phyloP scores from a whole-genome alignment of 2,888 invertebrate genomes.

The Agrilus cyanescens region DNA sequence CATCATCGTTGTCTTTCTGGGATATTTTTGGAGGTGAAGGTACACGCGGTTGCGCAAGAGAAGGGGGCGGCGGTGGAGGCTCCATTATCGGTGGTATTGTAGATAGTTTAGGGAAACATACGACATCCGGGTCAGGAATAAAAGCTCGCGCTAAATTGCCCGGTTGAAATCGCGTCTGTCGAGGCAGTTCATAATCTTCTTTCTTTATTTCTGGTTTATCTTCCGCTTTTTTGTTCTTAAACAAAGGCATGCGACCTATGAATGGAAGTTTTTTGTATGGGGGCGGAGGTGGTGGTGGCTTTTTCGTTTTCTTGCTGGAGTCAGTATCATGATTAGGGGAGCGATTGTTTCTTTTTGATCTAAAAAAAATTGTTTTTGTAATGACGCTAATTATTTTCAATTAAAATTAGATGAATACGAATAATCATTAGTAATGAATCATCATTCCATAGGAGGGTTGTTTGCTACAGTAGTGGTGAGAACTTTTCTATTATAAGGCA shows the following conservation, averaged over 20 bases:
- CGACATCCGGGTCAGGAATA: slow-evolving; percentile 34
- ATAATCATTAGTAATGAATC: too few species aligned
- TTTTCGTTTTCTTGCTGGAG: slow-evolving; percentile 18
- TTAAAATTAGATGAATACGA: too few species aligned
- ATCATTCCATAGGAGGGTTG: too few species aligned
- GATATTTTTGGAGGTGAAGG: slow-evolving; percentile 23
- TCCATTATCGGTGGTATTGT: slow-evolving; percentile 27
- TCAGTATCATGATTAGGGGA: slow-evolving; percentile 4
- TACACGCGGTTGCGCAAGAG: slow-evolving; percentile 17
- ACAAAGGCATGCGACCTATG: slow-evolving; percentile 76
- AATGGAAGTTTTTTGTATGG: slow-evolving; percentile 59
- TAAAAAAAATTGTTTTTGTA: too few species aligned
- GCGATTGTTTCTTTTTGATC: too few species aligned
- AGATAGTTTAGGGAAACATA: slow-evolving; percentile 33
- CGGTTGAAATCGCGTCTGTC: slow-evolving; percentile 32
- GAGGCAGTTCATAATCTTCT: slow-evolving; percentile 32
- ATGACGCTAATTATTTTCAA: too few species aligned
- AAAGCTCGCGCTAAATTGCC: slow-evolving; percentile 32
- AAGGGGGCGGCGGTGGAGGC: slow-evolving; percentile 23
- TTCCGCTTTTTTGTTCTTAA: slow-evolving; percentile 44
- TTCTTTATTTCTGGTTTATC: slow-evolving; percentile 43
- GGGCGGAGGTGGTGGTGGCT: slow-evolving; percentile 29
- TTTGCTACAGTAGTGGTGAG: too few species aligned
- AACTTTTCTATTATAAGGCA: too few species aligned
- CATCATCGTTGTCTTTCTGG: slow-evolving; percentile 4